phyloP scores from a whole-genome alignment of 2,797 vertebrate species.

The Hoplostethus atlanticus region DNA sequence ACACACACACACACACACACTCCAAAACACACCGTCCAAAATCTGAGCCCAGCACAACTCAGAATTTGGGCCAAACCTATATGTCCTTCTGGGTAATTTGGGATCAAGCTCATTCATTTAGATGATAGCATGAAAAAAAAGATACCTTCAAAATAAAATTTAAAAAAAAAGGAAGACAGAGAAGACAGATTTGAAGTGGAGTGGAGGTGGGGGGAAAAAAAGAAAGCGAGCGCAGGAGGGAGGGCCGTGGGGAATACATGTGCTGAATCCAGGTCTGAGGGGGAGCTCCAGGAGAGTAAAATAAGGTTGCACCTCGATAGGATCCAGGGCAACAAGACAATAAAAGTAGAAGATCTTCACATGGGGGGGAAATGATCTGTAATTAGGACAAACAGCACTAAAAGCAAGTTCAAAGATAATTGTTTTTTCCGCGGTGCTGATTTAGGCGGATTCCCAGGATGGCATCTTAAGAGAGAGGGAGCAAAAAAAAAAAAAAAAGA shows the following conservation, averaged over 20 bases:
- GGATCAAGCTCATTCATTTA: constrained; percentile 78
- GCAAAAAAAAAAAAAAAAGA: constrained; percentile 29
- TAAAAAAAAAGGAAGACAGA: constrained; percentile 6
- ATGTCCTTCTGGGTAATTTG: constrained; percentile 79
- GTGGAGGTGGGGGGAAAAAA: neutral
- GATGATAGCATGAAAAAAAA: constrained; percentile 73
- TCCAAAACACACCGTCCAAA: constrained; percentile 58
- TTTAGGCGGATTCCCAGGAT: constrained; percentile 78
- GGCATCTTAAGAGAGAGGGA: constrained; percentile 56
- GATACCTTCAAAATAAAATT: constrained; percentile 52
- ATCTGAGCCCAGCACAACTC: constrained; percentile 66
- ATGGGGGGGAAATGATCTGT: constrained; percentile 73
- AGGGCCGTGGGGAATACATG: constrained; percentile 56
- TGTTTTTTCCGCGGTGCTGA: constrained; percentile 67
- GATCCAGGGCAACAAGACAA: constrained; percentile 76
- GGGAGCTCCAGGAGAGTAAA: constrained; percentile 71
- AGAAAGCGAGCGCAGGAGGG: constrained; percentile 33
- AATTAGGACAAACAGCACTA: constrained; percentile 84
- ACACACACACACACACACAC: constrained; percentile 22
- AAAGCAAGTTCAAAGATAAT: constrained; percentile 85
- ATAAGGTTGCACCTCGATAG: constrained; percentile 77
- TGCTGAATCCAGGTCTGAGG: constrained; percentile 77
- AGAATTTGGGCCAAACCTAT: constrained; percentile 80
- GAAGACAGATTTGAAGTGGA: neutral
- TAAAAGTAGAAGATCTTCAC: constrained; percentile 66